Evolutionary conservation across 2,888 invertebrate species (phyloP).

Genomic region (Melanostoma mellinum): DNA sequence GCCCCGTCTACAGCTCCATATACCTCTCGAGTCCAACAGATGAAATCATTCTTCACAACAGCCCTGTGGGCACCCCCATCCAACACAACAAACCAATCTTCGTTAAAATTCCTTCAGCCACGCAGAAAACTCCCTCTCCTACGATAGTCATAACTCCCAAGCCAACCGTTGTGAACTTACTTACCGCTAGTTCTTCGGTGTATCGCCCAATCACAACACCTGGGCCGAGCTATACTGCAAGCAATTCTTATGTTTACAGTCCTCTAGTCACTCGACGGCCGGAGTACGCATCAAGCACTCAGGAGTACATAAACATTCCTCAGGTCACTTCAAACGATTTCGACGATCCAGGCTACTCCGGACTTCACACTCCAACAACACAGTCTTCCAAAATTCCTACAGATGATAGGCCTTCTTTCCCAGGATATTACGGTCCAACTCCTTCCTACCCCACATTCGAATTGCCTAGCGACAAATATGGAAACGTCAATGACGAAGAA

Average conservation of each 20-base stretch:
- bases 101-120: slow-evolving; percentile 78
- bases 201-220: slow-evolving; percentile 77
- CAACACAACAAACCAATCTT: slow-evolving; percentile 78
- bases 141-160: slow-evolving; percentile 88
- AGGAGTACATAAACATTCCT: slow-evolving; percentile 74
- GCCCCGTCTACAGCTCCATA: slow-evolving; percentile 74
- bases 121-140: slow-evolving; percentile 85
- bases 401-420: slow-evolving; percentile 80
- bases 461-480: slow-evolving; percentile 77
- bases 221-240: slow-evolving; percentile 71
- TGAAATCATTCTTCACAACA: slow-evolving; percentile 74
- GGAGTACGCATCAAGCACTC: slow-evolving; percentile 67
- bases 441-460: slow-evolving; percentile 80
- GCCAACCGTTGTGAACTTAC: slow-evolving; percentile 82
- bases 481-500: slow-evolving; percentile 76
- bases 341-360: slow-evolving; percentile 81
- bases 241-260: slow-evolving; percentile 82
- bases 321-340: slow-evolving; percentile 80
- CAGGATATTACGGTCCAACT: slow-evolving; percentile 81
- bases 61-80: slow-evolving; percentile 53
- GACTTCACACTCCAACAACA: slow-evolving; percentile 76
- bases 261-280: slow-evolving; percentile 78
- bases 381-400: slow-evolving; percentile 76
- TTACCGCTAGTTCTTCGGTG: slow-evolving; percentile 76
- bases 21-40: slow-evolving; percentile 79